A percentile compares a stretch with the other conserved stretches of the same genome.
phyloP scores from a whole-genome alignment of 2,888 invertebrate genomes.

The Caenorhabditis doughertyi region DNA sequence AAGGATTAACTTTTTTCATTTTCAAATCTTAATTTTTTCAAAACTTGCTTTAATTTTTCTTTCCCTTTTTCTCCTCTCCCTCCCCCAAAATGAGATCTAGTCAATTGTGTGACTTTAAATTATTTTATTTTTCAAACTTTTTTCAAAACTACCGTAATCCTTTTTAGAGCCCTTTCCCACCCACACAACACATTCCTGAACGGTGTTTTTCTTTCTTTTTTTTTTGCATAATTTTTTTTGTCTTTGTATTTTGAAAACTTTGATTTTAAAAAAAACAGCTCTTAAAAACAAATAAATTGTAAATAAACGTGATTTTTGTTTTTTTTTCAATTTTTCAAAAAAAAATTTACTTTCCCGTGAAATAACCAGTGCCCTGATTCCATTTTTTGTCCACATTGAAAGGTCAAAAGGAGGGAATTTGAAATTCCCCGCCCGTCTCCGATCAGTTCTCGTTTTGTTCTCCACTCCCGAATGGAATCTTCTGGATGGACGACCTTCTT shows the following conservation, averaged over 20 bases:
- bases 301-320: no score
- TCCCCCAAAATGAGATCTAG: conserved; percentile 47
- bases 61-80: neutral
- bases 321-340: no score
- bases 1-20: conserved; percentile 24
- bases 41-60: conserved; percentile 45
- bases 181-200: conserved; percentile 31
- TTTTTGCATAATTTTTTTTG: conserved; percentile 1
- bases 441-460: no score
- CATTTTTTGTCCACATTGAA: no score
- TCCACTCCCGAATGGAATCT: no score
- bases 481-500: no score
- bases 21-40: conserved; percentile 4
- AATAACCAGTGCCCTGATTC: no score
- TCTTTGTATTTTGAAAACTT: neutral
- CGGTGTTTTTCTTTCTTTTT: conserved; percentile 14
- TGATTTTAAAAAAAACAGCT: neutral
- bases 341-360: no score
- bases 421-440: no score
- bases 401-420: no score
- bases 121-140: conserved; percentile 26
- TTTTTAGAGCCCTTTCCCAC: conserved; percentile 1
- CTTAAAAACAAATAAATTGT: no score
- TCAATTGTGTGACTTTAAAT: conserved; percentile 57
- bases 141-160: neutral